Base-by-base conservation (phyloP, 1,140 invertebrate genomes). In the Cheumatopsyche charites region DNA sequence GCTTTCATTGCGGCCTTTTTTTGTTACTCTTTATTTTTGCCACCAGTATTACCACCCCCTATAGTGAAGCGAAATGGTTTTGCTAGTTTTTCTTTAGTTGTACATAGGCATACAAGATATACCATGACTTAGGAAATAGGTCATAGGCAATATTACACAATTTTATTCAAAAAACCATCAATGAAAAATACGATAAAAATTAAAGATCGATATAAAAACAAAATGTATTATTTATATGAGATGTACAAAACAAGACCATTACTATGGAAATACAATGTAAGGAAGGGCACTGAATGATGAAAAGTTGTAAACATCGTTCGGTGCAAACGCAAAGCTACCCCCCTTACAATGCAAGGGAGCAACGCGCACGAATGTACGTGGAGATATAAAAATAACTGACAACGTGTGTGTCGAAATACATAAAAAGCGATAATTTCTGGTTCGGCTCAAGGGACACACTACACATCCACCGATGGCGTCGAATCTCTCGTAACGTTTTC, bases 361-460 rank as follows among this genome's bases (percentile, higher is more conserved):
- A 36, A 36, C 9, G 29, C 9, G 29, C 29, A 36, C 29, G 9
- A 36, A 36, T 9, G 9, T 9, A 36, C 29, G 29, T 9, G 29
- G 29, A 9, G 29, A 36, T 9, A 36, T 36, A 36, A 36, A 36
- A 36, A 36, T 36, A 36, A 36, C 29, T 36, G 19, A 23, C 21
- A 23, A 11, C 55, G 23, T 25, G 9, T 19, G 17, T 58, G 55
- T 58, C 55, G 55, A 58, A 58, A 58, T 58, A 19, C 55, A 58
- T 58, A 58, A 58, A 58, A 58, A 58, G 55, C 55, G 55, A 58
- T 58, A 58, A 58, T 58, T 58, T 19, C 55, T 19, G 55, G 21
- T 58, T 58, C 55, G 55, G 19, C 55, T 23, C 55, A 13, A 19
- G 55, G 55, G 23, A 12, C 17, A 9, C 17, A 26, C 23, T 58